Conservation (phyloP, 2,888 invertebrate species). For the Drosophila engyochracea region DNA sequence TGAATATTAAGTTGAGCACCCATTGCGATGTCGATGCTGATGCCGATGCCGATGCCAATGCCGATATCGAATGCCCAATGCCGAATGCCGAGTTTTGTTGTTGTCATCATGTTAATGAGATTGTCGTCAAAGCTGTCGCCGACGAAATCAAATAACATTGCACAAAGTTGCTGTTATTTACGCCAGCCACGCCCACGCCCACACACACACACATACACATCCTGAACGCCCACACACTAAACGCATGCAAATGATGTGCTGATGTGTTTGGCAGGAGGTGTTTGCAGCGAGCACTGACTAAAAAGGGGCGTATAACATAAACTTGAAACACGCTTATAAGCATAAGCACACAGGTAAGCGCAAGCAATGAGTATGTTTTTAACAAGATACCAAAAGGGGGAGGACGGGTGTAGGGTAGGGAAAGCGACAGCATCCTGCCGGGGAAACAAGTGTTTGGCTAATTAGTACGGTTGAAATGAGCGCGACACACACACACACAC, state of each 20-base stretch:
- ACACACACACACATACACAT: slow-evolving; percentile 5
- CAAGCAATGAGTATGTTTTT: slow-evolving; percentile 56
- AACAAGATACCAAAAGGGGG: slow-evolving; percentile 22
- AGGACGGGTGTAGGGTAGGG: neutral
- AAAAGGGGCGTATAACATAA: slow-evolving; percentile 48
- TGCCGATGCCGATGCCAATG: slow-evolving; percentile 1
- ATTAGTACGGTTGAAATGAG: slow-evolving; percentile 59
- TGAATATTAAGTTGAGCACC: slow-evolving; percentile 26
- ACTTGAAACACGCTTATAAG: slow-evolving; percentile 53
- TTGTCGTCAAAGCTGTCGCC: slow-evolving; percentile 65
- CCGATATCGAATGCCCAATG: slow-evolving; percentile 10
- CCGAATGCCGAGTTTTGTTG: slow-evolving; percentile 51
- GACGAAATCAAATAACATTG: slow-evolving; percentile 60
- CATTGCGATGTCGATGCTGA: slow-evolving; percentile 11
- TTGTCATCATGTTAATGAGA: slow-evolving; percentile 72
- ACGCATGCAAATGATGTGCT: slow-evolving; percentile 71
- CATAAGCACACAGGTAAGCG: slow-evolving; percentile 55
- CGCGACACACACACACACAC: slow-evolving; percentile 30
- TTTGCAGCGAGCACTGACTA: neutral
- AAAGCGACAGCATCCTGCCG: slow-evolving; percentile 12
- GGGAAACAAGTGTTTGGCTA: slow-evolving; percentile 68
- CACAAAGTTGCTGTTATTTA: slow-evolving; percentile 60
- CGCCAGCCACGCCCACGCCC: slow-evolving; percentile 16
- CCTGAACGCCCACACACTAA: slow-evolving; percentile 41
- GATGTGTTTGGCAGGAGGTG: slow-evolving; percentile 15